Evolutionary conservation across 2,797 vertebrate genomes (phyloP).

Genomic region (Karalla daura): DNA sequence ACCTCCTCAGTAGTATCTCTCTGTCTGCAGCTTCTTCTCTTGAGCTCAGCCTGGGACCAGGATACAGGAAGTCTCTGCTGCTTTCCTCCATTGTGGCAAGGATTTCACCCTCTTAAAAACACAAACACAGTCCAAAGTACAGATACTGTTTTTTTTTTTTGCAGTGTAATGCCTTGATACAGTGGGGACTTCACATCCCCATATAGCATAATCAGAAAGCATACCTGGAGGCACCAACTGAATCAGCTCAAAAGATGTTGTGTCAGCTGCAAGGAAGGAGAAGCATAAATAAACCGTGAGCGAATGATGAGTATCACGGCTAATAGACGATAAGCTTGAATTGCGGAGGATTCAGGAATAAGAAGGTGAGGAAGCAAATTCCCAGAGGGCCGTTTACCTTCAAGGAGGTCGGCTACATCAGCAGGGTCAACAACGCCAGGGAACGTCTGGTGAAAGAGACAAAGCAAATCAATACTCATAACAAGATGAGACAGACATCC

Average conservation of each 20-base stretch:
- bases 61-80: conserved; percentile 93
- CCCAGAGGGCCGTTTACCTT: conserved; percentile 85
- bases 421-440: conserved; percentile 89
- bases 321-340: conserved; percentile 69
- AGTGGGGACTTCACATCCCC: conserved; percentile 44
- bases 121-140: conserved; percentile 32
- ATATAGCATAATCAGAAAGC: conserved; percentile 65
- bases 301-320: conserved; percentile 66
- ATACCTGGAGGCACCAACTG: conserved; percentile 94
- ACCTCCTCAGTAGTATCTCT: conserved; percentile 91
- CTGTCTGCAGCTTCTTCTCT: conserved; percentile 83
- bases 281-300: conserved; percentile 66
- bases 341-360: conserved; percentile 59
- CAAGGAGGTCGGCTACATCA: conserved; percentile 90
- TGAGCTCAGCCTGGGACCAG: conserved; percentile 82
- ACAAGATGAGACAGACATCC: conserved; percentile 48
- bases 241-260: conserved; percentile 93
- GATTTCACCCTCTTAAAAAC: conserved; percentile 87
- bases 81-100: conserved; percentile 89
- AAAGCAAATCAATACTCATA: conserved; percentile 69
- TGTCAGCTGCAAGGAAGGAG: conserved; percentile 89
- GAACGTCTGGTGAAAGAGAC: conserved; percentile 85
- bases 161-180: conserved; percentile 50
- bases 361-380: conserved; percentile 65
- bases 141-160: conserved; percentile 46